These are phyloP conservation scores for Xenops minutus DNA, from an alignment of 2,797 vertebrate species.

Conservation along the genomic window DNA sequence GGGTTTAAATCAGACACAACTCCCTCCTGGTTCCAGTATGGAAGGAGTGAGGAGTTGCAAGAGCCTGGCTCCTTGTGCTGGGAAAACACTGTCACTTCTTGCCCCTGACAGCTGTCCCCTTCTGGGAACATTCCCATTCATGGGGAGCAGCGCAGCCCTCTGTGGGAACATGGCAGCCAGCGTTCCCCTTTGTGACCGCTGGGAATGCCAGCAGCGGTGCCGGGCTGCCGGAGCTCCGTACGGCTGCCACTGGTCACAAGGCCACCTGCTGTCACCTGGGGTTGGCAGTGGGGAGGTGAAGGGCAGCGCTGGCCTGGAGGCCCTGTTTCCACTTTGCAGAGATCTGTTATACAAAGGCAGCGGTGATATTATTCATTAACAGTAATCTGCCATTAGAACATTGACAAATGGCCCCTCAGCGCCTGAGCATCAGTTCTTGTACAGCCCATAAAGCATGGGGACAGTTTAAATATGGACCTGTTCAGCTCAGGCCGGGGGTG, in stretches of 20 bases:
- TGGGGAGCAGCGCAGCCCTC: not conserved
- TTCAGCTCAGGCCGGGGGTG: constrained; percentile 82
- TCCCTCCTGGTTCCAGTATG: not conserved
- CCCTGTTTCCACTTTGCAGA: constrained; percentile 1
- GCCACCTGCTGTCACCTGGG: not conserved
- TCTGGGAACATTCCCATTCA: not conserved
- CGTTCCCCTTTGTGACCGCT: fast-evolving
- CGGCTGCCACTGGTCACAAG: fast-evolving
- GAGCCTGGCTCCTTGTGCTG: not conserved
- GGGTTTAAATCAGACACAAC: not conserved
- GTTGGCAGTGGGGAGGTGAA: not conserved
- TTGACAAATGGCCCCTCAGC: constrained; percentile 83
- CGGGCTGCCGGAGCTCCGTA: fast-evolving
- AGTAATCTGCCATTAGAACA: constrained; percentile 90
- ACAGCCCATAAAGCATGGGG: constrained; percentile 91
- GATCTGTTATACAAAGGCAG: constrained; percentile 78
- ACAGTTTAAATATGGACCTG: constrained; percentile 95
- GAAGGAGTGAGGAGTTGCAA: fast-evolving
- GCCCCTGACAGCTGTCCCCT: not conserved
- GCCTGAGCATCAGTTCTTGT: constrained; percentile 76
- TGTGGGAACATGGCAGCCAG: not conserved
- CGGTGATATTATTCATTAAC: constrained; percentile 92
- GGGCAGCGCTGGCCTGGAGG: not conserved
- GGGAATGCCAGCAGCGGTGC: fast-evolving
- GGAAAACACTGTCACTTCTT: not conserved